A percentile compares a stretch with the other conserved stretches of the same genome.
Conservation (phyloP, 2,888 invertebrate genomes). For the Eudasyphora cyanicolor region DNA sequence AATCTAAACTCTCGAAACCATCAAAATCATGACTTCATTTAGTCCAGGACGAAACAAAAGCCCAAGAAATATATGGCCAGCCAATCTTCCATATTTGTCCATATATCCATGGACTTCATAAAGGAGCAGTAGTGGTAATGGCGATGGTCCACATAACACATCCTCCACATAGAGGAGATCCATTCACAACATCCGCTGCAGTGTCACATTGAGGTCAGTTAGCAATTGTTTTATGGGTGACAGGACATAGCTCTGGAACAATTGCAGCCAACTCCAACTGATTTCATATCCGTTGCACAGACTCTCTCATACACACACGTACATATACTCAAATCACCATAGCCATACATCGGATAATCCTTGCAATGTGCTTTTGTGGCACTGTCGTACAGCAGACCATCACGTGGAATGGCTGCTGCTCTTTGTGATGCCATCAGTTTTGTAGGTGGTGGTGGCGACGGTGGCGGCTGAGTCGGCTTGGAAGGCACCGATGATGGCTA, state of each 20-base stretch:
- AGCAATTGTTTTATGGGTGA: slow-evolving; percentile 76
- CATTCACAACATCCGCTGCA: slow-evolving; percentile 51
- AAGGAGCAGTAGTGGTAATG: no score
- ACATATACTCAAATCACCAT: not conserved
- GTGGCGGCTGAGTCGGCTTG: not conserved
- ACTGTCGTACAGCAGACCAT: slow-evolving; percentile 35
- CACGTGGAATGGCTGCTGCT: not conserved
- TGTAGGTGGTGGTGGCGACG: not conserved
- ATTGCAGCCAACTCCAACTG: slow-evolving; percentile 47
- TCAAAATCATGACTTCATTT: slow-evolving; percentile 11
- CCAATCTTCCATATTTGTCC: no score
- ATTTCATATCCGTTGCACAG: slow-evolving; percentile 26
- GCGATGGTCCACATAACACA: slow-evolving; percentile 25
- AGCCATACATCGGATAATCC: slow-evolving; percentile 21
- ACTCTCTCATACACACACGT: not conserved
- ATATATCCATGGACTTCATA: slow-evolving; percentile 20
- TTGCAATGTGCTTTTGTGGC: slow-evolving; percentile 47
- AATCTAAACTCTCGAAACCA: not conserved
- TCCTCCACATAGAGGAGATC: not conserved
- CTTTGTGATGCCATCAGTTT: not conserved
- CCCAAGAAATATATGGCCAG: slow-evolving; percentile 42
- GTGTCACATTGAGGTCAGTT: slow-evolving; percentile 73
- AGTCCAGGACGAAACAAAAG: slow-evolving; percentile 23
- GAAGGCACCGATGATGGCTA: not conserved
- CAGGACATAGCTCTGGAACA: slow-evolving; percentile 57